Conservation (phyloP, 2,113 vertebrate genomes). For the Cavia aperea region DNA sequence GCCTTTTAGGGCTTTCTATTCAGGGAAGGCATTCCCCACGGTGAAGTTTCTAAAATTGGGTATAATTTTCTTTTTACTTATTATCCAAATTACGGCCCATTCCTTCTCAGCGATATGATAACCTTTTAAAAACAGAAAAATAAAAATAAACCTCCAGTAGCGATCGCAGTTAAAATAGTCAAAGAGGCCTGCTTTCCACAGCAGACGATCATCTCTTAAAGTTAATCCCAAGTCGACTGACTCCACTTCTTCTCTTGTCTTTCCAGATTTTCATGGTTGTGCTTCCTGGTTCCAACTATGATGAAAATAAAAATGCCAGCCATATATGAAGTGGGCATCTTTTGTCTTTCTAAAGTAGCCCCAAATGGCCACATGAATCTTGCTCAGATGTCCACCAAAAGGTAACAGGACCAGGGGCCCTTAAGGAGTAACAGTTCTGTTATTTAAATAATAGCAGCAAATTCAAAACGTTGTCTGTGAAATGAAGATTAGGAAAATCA, state of each 20-base stretch:
- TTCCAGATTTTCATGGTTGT: neutral
- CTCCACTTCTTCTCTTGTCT: neutral
- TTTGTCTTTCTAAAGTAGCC: constrained; percentile 17
- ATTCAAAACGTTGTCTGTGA: constrained; percentile 9
- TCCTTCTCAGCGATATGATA: neutral
- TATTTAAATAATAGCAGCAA: neutral
- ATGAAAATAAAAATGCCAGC: neutral
- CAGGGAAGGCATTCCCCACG: constrained; percentile 46
- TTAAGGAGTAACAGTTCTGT: neutral
- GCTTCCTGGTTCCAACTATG: neutral
- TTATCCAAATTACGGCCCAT: neutral
- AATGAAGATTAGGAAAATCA: neutral
- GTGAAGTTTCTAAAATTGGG: constrained; percentile 48
- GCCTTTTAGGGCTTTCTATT: constrained; percentile 20
- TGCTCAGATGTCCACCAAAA: constrained; percentile 5
- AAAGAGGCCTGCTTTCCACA: neutral
- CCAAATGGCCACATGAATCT: constrained; percentile 9
- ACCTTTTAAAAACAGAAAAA: constrained; percentile 5
- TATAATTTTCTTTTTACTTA: constrained; percentile 15
- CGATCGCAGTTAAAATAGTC: neutral
- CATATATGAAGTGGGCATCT: neutral
- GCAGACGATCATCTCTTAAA: constrained; percentile 11
- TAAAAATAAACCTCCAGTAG: neutral
- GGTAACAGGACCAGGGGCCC: neutral
- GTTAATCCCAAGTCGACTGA: neutral